Evolutionary conservation across 2,113 vertebrate genomes (phyloP).

Genomic region (Phylloscopus trochilus): DNA sequence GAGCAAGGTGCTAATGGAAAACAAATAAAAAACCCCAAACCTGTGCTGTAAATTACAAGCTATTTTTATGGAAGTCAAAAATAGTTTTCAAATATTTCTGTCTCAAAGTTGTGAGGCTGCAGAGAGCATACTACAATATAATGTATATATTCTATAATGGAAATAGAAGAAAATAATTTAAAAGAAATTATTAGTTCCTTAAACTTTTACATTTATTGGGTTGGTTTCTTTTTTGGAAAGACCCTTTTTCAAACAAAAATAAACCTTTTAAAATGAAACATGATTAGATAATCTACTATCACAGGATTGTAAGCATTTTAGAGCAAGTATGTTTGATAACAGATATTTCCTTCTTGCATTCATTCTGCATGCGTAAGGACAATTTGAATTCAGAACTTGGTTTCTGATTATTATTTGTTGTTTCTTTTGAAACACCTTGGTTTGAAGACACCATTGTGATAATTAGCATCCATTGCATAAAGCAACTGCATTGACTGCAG

Average conservation of each 20-base stretch:
- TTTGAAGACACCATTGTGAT: background rate
- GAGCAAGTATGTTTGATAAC: background rate
- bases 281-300: background rate
- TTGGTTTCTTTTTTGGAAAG: background rate
- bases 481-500: background rate
- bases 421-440: background rate
- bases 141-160: background rate
- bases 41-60: background rate
- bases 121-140: background rate
- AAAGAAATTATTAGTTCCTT: background rate
- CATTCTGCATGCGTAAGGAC: background rate
- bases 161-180: background rate
- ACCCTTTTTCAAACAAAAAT: background rate
- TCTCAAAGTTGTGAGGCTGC: background rate
- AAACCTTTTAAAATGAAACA: background rate
- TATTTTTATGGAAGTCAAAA: background rate
- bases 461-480: background rate
- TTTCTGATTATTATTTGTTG: background rate
- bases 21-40: background rate
- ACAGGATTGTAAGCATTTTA: background rate
- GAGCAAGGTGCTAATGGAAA: background rate
- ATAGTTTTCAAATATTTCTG: background rate
- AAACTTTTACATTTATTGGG: background rate
- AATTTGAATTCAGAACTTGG: background rate
- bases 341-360: background rate